Conservation (phyloP, 1,140 invertebrate genomes). For the Cheumatopsyche charites region DNA sequence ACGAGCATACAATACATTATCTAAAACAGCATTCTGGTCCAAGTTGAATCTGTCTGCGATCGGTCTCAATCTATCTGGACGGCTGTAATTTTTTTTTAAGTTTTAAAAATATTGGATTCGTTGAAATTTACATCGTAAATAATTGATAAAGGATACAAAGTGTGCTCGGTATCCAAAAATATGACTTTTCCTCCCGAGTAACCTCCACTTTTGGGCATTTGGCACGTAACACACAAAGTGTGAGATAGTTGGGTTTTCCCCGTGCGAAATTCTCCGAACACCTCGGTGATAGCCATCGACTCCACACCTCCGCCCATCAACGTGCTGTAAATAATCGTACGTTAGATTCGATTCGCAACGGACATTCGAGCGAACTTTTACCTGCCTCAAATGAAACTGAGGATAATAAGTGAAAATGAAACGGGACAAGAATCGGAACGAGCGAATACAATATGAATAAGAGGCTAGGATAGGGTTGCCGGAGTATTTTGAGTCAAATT, state of each 20-base stretch:
- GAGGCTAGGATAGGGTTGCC: too few relatives aligned
- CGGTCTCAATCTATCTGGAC: conserved; percentile 72
- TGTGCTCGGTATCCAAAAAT: conserved; percentile 83
- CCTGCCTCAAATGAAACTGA: neutral
- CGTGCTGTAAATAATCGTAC: conserved; percentile 61
- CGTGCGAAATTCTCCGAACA: conserved; percentile 87
- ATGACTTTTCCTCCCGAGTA: conserved; percentile 82
- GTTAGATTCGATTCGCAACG: neutral
- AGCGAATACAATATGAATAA: too few relatives aligned
- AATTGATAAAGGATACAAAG: conserved; percentile 71
- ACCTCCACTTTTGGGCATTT: conserved; percentile 71
- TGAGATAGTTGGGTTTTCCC: conserved; percentile 82
- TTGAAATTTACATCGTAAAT: too few relatives aligned
- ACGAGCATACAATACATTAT: conserved; percentile 81
- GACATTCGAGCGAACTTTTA: neutral
- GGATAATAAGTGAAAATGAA: too few relatives aligned
- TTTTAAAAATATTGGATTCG: too few relatives aligned
- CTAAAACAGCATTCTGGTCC: conserved; percentile 75
- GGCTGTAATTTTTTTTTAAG: conserved; percentile 59
- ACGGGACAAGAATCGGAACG: too few relatives aligned
- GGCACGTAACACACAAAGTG: conserved; percentile 78
- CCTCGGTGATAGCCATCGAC: conserved; percentile 89
- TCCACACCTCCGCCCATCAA: conserved; percentile 83
- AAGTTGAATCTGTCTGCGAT: conserved; percentile 82
- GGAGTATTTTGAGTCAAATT: too few relatives aligned